Base-by-base conservation (phyloP, 1,140 invertebrate species). In the Neoseiulus cucumeris region DNA sequence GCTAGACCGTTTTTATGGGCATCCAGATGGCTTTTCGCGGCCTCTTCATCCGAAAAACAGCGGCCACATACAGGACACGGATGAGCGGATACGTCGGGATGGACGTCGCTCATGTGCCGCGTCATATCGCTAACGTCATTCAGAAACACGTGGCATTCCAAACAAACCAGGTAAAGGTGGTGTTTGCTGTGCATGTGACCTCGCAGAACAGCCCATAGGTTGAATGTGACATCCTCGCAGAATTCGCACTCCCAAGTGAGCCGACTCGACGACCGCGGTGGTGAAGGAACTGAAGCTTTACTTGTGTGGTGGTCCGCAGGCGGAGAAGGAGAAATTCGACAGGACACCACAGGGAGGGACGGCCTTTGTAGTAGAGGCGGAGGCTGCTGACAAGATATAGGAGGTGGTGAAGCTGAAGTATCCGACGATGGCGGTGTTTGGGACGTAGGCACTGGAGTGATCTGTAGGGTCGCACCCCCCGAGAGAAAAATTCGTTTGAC, bases 1-100 rank as follows among this genome's bases (percentile, higher is more conserved):
- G 51, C 51, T 17, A 59, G 51, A 17, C 51, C 51, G 22, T 59
- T 59, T 25, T 59, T 59, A 33, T 59, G 51, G 14, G 51, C 51
- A 29, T 59, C 51, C 25, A 59, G 51, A 25, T 59, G 51, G 51
- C 33, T 59, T 59, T 33, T 25, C 25, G 51, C 51, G 14, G 14
- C 51, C 51, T 59, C 51, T 2, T 25, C 51, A 59, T 59, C 51
- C 14, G 51, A 29, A 25, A 59, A 59, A 33, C 51, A 59, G 14
- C 51, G 51, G 25, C 51, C 51, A 25, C 51, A 59, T 33, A 59
- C 51, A 14, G 51, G 2, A 25, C 51, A 59, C 25, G 51, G 51
- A 59, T 59, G 51, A 17, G 51, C 51, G 25, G 51, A 29, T 5
- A 59, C 25, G 33, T 59, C 14, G 25, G 51, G 51, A 25, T 59